phyloP scores from a whole-genome alignment of 2,888 invertebrate species.

The Limnephilus rhombicus region DNA sequence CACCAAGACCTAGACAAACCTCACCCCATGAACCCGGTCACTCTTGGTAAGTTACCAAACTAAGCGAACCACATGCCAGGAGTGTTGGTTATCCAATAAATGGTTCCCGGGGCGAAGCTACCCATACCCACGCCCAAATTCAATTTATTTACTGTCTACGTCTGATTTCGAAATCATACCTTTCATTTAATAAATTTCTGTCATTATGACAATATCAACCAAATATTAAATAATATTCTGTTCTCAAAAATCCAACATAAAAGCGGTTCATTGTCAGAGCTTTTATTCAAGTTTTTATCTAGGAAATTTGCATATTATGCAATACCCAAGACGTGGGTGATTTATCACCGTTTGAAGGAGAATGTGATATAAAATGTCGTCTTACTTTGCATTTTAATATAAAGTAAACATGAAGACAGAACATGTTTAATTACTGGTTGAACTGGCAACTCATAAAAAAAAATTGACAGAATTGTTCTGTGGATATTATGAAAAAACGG shows the following conservation, averaged over 20 bases:
- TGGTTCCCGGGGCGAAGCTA: no score
- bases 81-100: no score
- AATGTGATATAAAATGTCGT: neutral
- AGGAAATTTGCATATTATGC: conserved; percentile 2
- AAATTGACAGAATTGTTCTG: neutral
- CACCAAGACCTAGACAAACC: no score
- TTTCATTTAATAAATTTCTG: neutral
- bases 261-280: neutral
- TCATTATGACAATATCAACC: neutral
- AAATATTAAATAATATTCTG: neutral
- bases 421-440: neutral
- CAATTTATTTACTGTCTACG: no score
- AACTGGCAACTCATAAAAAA: neutral
- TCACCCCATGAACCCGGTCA: no score
- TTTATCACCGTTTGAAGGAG: neutral
- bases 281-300: conserved; percentile 1
- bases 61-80: no score
- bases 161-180: no score
- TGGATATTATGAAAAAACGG: neutral
- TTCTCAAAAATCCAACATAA: neutral
- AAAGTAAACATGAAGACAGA: neutral
- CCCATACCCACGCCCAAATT: no score
- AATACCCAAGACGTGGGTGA: neutral
- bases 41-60: no score
- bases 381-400: neutral